Conservation (phyloP, 2,797 vertebrate species). For the Sebastes cheni region DNA sequence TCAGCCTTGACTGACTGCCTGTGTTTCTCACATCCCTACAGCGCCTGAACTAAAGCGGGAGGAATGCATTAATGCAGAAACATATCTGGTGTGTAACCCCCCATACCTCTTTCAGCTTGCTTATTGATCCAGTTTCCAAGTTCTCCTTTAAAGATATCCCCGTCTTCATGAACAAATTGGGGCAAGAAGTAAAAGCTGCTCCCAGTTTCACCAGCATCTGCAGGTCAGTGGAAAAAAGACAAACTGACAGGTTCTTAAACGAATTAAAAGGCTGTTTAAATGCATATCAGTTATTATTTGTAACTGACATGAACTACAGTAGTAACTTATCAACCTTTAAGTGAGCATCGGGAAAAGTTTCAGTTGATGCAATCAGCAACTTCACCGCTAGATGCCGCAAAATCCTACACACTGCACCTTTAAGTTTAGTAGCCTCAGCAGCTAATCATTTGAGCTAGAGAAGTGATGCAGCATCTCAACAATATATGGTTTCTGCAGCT, state of each 20-base stretch:
- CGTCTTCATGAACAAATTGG: background rate
- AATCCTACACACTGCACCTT: too few species aligned
- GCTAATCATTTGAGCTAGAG: slow-evolving; percentile 10
- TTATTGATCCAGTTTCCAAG: background rate
- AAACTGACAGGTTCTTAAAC: slow-evolving; percentile 28
- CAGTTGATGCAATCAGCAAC: too few species aligned
- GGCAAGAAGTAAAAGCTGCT: background rate
- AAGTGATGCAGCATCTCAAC: background rate
- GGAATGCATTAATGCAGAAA: background rate
- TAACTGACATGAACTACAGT: background rate
- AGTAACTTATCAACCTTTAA: background rate
- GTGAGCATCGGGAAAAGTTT: background rate
- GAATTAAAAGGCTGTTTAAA: slow-evolving; percentile 70
- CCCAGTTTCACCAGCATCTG: slow-evolving; percentile 11
- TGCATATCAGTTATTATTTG: slow-evolving; percentile 49
- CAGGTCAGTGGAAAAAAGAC: slow-evolving; percentile 7
- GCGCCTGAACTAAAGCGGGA: background rate
- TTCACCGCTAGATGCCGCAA: too few species aligned
- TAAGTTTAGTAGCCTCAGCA: background rate
- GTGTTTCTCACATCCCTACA: background rate
- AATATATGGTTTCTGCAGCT: background rate
- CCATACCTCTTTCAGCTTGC: background rate
- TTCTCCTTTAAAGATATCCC: background rate
- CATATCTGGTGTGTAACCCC: background rate
- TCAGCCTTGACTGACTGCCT: background rate